Base-by-base conservation (phyloP, 2,888 invertebrate species). In the Cremastinae sp. region DNA sequence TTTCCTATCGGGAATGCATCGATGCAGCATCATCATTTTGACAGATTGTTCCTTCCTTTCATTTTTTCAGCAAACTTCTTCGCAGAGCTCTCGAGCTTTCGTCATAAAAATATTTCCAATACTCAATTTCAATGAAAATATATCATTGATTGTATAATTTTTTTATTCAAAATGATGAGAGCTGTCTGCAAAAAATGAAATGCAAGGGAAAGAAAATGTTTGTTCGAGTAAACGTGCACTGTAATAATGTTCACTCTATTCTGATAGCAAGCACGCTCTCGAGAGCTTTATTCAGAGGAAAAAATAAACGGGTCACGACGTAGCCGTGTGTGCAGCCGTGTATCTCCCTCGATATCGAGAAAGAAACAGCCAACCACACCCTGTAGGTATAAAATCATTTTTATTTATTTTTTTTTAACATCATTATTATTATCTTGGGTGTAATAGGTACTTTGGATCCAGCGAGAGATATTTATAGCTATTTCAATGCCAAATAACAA, bases 221-320 rank as follows among this genome's bases (percentile, higher is more conserved):
- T n/a, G 74, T 66, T 62, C 35, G 37, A 37, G 61, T 35, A 35
- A 9, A 9, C 12, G 51, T 53, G 49, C 47, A 62, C 51, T 35
- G 47, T 51, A 55, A 55, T 61, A 47, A 28, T 28, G 5, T 28
- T 5, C 5, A 5, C 28, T 73, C 45, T 39, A 39, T 18, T n/a
- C 64, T 64, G 28, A 41, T n/a, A 39, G 58, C 39, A 39, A 49
- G 51, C 49, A 16, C 20, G 59, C 80, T 81, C 74, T 78, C 79
- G 78, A 77, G 78, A 71, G 51, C 66, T 39, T 56, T 59, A 53
- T 82, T 83, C 84, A 80, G 83, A 82, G 78, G 76, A 79, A 80
- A 82, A 74, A 76, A 75, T 79, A 73, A 84, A 83, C 85, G 84
- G 85, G 86, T 86, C 86, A 86, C 86, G 86, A 86, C 81, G 84